A percentile compares a stretch with the other conserved stretches of the same genome.
phyloP scores from a whole-genome alignment of 2,888 invertebrate genomes.

The Frankliniella fusca region DNA sequence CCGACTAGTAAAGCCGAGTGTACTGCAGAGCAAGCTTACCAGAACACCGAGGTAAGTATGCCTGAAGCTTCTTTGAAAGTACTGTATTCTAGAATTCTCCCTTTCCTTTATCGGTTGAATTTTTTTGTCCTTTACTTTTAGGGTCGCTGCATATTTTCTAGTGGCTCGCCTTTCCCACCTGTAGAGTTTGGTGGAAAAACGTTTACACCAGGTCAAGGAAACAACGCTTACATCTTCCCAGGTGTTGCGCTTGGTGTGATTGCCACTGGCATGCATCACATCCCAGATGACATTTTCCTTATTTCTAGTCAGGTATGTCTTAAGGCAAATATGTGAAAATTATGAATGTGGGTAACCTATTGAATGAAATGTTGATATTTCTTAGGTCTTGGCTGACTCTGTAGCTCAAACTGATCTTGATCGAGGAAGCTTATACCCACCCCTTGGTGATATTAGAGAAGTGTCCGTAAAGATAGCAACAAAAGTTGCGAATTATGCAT shows the following conservation, averaged over 20 bases:
- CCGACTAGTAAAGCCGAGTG: constrained; percentile 98
- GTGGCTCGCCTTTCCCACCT: constrained; percentile 92
- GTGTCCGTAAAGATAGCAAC: constrained; percentile 88
- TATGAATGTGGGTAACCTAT: constrained; percentile 13
- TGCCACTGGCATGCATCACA: constrained; percentile 85
- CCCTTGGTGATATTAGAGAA: constrained; percentile 74
- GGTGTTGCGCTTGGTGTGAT: constrained; percentile 93
- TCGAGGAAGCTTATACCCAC: constrained; percentile 89
- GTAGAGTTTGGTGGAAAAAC: constrained; percentile 74
- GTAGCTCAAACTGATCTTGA: constrained; percentile 78
- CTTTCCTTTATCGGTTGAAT: too few relatives aligned
- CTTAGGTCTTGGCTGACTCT: constrained; percentile 71
- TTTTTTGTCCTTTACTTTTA: constrained; percentile 46
- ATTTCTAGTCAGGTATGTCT: constrained; percentile 78
- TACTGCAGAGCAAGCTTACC: constrained; percentile 92
- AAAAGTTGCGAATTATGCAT: constrained; percentile 82
- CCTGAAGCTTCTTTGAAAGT: constrained; percentile 19
- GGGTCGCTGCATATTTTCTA: constrained; percentile 92
- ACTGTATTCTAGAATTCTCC: constrained; percentile 3
- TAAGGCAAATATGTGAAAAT: neutral
- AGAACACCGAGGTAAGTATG: constrained; percentile 70
- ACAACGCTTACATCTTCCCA: constrained; percentile 96
- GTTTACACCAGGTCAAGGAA: constrained; percentile 91
- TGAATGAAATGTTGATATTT: constrained; percentile 38
- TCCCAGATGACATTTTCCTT: constrained; percentile 89